phyloP scores from a whole-genome alignment of 1,140 invertebrate species.

The Nasonia giraulti region DNA sequence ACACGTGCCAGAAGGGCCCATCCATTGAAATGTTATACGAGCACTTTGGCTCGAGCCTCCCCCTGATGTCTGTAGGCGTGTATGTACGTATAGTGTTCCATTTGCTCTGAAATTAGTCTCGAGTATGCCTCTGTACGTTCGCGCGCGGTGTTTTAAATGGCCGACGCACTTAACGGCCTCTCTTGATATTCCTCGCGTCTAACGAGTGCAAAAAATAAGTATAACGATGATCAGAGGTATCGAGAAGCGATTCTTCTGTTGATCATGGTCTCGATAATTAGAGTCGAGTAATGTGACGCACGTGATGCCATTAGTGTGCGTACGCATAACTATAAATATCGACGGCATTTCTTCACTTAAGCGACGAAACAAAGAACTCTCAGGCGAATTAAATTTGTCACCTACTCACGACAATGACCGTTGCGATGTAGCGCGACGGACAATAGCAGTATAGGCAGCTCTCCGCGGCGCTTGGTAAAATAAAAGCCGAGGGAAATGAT shows the following conservation, averaged over 20 bases:
- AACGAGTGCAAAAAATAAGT: not conserved
- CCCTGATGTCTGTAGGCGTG: not conserved
- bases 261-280: not conserved
- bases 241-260: not conserved
- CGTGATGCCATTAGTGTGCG: not conserved
- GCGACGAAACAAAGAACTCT: too few relatives aligned
- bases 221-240: not conserved
- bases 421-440: too few relatives aligned
- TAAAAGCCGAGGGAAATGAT: not conserved
- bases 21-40: conserved; percentile 65
- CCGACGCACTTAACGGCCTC: not conserved
- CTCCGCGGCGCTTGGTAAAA: not conserved
- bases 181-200: not conserved
- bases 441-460: too few relatives aligned
- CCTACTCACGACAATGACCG: not conserved
- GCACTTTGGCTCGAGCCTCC: conserved; percentile 16
- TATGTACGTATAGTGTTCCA: conserved; percentile 42
- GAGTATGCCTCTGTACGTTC: conserved; percentile 30
- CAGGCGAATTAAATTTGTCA: not conserved
- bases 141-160: conserved; percentile 1
- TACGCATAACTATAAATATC: not conserved
- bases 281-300: not conserved
- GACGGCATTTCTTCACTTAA: not conserved
- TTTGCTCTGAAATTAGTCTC: conserved; percentile 60
- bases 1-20: conserved; percentile 61